Evolutionary conservation across 2,113 vertebrate species (phyloP), one percentile per base, ranked within the genome.

Genomic region (Elephantulus edwardii): DNA sequence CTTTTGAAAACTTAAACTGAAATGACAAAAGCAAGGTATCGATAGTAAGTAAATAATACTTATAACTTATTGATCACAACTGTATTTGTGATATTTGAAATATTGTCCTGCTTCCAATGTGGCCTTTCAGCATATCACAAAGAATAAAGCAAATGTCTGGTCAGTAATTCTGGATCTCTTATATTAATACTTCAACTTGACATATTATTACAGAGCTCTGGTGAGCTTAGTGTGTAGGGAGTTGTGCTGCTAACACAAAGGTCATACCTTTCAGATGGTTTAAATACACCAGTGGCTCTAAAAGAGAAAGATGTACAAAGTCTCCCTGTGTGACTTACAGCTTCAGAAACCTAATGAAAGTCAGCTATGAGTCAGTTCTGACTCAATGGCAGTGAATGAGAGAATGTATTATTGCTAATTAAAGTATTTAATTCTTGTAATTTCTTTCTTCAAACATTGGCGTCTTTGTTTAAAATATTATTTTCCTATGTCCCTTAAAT

Each of bases 1-100:
- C 33, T 50, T 10, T 81, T 80, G 33, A 48, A 10, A 80, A 22
- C 30, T 68, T 87, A 83, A 86, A 72, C 38, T 38, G 35, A 95
- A 35, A 42, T 30, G 72, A 28, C 10, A 91, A 93, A 77, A 85
- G 76, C 28, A 78, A 85, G 40, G 22, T 83, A 83, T 66, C 83
- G 74, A 74, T 38, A 91, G 12, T 40, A 56, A 89, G 60, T 85
- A 88, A 60, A 48, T 80, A 44, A 87, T 80, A 83, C 48, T 38
- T 4, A 76, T 60, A 50, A 52, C 2, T 60, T 84, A 33, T 54
- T 88, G 85, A 89, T 87, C 38, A 78, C 40, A 75, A 46, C 26
- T 81, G 54, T 13, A 30, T 13, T 88, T 35, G 13, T 84, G 52
- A 50, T 78, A 74, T 93, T 92, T 92, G 42, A 83, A 78, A 71